Conservation (phyloP, 2,113 vertebrate species). For the Gobius niger region DNA sequence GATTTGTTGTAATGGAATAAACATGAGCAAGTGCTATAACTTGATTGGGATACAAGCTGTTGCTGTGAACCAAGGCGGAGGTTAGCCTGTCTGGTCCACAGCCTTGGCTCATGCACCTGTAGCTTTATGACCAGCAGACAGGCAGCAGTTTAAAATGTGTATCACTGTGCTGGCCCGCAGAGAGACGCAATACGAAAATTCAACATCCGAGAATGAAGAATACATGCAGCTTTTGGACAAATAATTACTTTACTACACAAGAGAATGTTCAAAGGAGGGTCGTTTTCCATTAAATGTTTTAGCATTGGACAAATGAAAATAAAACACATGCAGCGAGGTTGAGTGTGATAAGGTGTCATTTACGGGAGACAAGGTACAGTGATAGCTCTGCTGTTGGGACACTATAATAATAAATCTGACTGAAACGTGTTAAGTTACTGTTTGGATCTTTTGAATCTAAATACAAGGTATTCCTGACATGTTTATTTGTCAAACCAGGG, state of each 20-base stretch:
- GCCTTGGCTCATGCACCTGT: conserved; percentile 61
- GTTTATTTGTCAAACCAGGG: too few relatives aligned
- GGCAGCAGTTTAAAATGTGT: conserved; percentile 22
- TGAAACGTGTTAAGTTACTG: too few relatives aligned
- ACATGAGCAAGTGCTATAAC: conserved; percentile 49
- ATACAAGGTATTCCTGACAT: too few relatives aligned
- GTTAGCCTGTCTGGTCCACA: conserved; percentile 47
- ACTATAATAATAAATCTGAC: too few relatives aligned
- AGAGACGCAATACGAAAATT: conserved; percentile 14
- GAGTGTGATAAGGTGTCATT: neutral
- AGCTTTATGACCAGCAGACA: conserved; percentile 55
- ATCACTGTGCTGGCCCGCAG: conserved; percentile 20
- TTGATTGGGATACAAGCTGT: conserved; percentile 63
- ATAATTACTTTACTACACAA: conserved; percentile 11
- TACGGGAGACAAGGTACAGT: neutral
- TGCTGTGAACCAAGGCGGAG: conserved; percentile 42
- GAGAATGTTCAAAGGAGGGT: conserved; percentile 1
- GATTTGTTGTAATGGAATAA: conserved; percentile 69
- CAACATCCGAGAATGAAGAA: conserved; percentile 4
- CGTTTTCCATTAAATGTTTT: conserved; percentile 19
- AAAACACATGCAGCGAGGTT: conserved; percentile 31
- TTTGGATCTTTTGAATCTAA: too few relatives aligned
- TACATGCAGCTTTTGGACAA: conserved; percentile 3
- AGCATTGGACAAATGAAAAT: conserved; percentile 25
- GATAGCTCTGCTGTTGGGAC: too few relatives aligned